phyloP scores from a whole-genome alignment of 2,797 vertebrate genomes.

The Acanthornis magna region DNA sequence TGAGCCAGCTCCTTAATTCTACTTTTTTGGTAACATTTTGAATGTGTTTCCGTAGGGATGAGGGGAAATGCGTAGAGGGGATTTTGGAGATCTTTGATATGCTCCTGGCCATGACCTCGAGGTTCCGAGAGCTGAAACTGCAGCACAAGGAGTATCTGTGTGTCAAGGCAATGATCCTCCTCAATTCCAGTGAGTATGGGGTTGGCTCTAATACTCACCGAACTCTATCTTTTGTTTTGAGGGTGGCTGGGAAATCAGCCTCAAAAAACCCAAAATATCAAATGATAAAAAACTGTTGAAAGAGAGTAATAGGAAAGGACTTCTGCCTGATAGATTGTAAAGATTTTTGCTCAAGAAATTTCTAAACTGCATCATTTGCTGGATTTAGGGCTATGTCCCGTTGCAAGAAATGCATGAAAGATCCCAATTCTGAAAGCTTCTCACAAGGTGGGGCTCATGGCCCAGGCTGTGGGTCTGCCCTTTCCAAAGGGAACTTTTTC shows the following conservation, averaged over 20 bases:
- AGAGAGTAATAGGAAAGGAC: background rate
- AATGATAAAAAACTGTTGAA: background rate
- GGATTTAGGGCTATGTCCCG: background rate
- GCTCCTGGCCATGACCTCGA: slow-evolving; percentile 92
- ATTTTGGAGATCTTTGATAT: slow-evolving; percentile 99
- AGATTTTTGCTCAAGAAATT: background rate
- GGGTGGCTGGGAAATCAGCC: background rate
- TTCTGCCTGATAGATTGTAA: background rate
- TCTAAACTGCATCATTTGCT: background rate
- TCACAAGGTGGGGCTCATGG: background rate
- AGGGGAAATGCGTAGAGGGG: slow-evolving; percentile 95
- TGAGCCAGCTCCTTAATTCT: background rate
- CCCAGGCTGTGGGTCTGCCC: background rate
- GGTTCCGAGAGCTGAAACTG: slow-evolving; percentile 92
- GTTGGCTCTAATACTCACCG: background rate
- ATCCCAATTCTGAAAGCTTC: background rate
- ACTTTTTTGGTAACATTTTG: slow-evolving; percentile 12
- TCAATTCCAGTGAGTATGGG: slow-evolving; percentile 95
- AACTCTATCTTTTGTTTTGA: background rate
- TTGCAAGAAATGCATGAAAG: background rate
- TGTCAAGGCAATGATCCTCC: slow-evolving; percentile 97
- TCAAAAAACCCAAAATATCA: background rate
- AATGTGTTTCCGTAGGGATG: slow-evolving; percentile 83
- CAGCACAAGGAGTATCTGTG: slow-evolving; percentile 96
- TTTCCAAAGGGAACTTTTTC: background rate